phyloP scores from a whole-genome alignment of 1,140 invertebrate species.

The Aphis craccivora region DNA sequence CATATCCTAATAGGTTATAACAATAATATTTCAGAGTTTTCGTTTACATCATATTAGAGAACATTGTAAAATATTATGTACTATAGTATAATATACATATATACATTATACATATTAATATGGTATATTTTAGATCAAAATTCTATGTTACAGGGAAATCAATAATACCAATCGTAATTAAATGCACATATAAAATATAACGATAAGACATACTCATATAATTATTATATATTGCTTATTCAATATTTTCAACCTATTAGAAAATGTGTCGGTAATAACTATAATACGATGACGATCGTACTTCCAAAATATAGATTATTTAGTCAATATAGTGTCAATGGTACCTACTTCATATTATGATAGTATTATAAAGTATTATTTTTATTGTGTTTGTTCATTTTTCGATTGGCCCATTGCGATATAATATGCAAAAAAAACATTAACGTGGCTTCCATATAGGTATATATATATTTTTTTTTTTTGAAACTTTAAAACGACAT shows the following conservation, averaged over 20 bases:
- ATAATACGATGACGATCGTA: not conserved
- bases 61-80: no score
- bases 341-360: not conserved
- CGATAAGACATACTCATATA: not conserved
- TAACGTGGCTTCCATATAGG: not conserved
- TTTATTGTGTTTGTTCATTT: not conserved
- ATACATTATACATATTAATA: no score
- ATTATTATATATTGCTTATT: not conserved
- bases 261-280: not conserved
- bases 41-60: not conserved
- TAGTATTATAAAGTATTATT: not conserved
- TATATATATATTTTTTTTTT: not conserved
- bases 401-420: not conserved
- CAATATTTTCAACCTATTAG: not conserved
- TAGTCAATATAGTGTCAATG: constrained; percentile 2
- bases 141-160: not conserved
- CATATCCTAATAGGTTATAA: not conserved
- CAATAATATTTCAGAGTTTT: not conserved
- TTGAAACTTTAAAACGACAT: not conserved
- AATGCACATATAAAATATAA: not conserved
- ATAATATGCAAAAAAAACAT: not conserved
- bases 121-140: not conserved
- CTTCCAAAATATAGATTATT: not conserved
- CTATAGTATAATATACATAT: no score
- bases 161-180: not conserved